A percentile compares a stretch with the other conserved stretches of the same genome.
phyloP scores from a whole-genome alignment of 2,888 invertebrate genomes.

The Antheraea yamamai region DNA sequence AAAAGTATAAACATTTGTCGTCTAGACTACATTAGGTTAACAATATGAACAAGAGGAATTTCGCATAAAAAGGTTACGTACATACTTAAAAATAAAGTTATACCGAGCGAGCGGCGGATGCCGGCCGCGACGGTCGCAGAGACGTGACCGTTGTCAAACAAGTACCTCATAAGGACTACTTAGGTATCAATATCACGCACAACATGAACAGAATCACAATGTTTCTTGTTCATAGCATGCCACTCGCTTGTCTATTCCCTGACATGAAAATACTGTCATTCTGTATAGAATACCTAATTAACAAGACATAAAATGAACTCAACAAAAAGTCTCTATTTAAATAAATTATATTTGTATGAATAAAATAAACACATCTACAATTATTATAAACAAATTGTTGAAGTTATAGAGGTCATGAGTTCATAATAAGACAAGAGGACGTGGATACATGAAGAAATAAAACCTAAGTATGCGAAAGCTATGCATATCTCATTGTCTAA shows the following conservation, averaged over 20 bases:
- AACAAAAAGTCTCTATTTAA: constrained; percentile 3
- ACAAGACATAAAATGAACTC: constrained; percentile 30
- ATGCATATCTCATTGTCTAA: background rate
- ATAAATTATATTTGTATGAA: background rate
- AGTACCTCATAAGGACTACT: constrained; percentile 23
- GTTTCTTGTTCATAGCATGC: constrained; percentile 42
- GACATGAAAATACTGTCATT: constrained; percentile 48
- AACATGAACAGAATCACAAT: constrained; percentile 47
- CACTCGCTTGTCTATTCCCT: constrained; percentile 38
- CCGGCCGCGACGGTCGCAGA: constrained; percentile 5
- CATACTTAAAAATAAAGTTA: constrained; percentile 21
- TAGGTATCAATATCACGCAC: constrained; percentile 32
- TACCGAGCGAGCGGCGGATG: constrained; percentile 13
- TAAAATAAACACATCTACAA: background rate
- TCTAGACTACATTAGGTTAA: constrained; percentile 6
- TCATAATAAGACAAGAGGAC: background rate
- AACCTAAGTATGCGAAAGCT: background rate
- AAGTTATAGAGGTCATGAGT: background rate
- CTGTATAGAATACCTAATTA: constrained; percentile 32
- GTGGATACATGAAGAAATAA: background rate
- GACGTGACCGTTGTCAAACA: constrained; percentile 18
- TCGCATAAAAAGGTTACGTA: constrained; percentile 16
- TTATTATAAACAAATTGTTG: background rate
- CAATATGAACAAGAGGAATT: constrained; percentile 10
- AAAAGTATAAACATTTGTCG: background rate